These are phyloP conservation scores for Eustalomyia histrio DNA, from an alignment of 2,888 invertebrate species.

Conservation along the genomic window DNA sequence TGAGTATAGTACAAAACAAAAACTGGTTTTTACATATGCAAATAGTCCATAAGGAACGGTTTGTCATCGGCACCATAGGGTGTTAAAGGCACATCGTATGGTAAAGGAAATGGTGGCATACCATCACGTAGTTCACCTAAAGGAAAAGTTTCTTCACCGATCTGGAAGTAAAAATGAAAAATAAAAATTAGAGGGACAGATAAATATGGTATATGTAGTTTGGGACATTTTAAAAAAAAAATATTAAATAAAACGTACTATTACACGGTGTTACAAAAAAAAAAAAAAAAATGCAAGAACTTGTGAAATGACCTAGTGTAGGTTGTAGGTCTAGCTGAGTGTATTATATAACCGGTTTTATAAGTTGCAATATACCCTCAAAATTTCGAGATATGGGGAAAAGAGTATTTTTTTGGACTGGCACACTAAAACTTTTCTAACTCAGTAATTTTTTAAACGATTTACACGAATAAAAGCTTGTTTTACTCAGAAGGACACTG, in stretches of 20 bases:
- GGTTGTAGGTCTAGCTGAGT: too few species aligned
- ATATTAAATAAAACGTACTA: neutral
- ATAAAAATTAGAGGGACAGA: neutral
- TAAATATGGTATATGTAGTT: neutral
- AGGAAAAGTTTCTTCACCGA: conserved; percentile 83
- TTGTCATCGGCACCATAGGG: conserved; percentile 85
- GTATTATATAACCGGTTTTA: too few species aligned
- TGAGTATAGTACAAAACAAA: neutral
- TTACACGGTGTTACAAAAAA: too few species aligned
- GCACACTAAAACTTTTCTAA: too few species aligned
- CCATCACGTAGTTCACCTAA: conserved; percentile 77
- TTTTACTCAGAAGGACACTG: too few species aligned
- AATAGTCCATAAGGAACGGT: conserved; percentile 85
- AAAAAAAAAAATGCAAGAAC: too few species aligned
- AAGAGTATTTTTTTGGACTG: too few species aligned
- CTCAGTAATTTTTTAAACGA: too few species aligned
- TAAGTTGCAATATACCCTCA: too few species aligned
- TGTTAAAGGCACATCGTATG: conserved; percentile 90
- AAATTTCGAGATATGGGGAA: too few species aligned
- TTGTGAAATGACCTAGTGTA: too few species aligned
- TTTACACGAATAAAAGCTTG: too few species aligned
- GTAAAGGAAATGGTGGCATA: conserved; percentile 83
- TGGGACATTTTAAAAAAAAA: neutral
- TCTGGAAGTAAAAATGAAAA: conserved; percentile 79
- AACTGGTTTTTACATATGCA: conserved; percentile 71